Percentiles rank a stretch among this genome's conserved stretches.
These are phyloP conservation scores for Hormaphis cornu DNA, from an alignment of 1,140 invertebrate genomes.

Conservation along the genomic window DNA sequence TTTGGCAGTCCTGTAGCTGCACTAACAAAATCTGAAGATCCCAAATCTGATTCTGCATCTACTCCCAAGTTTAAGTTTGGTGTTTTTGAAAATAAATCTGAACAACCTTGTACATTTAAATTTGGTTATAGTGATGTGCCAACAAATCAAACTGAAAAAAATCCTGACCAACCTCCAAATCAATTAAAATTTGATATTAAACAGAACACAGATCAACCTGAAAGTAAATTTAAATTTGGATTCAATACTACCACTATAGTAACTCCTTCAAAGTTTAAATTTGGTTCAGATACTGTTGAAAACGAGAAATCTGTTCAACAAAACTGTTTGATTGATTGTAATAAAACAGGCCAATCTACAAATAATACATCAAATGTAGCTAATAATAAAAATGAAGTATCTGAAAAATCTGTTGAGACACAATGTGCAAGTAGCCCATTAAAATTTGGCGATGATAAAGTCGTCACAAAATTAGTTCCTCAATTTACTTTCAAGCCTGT, in stretches of 20 bases:
- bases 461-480: neutral
- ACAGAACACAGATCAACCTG: neutral
- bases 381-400: constrained; percentile 2
- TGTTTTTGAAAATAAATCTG: neutral
- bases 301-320: neutral
- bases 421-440: neutral
- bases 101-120: neutral
- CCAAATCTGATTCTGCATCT: neutral
- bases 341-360: neutral
- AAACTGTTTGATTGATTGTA: neutral
- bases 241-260: neutral
- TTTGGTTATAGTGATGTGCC: neutral
- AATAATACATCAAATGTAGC: neutral
- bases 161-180: neutral
- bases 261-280: neutral
- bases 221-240: neutral
- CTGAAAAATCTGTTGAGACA: neutral
- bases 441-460: neutral
- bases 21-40: neutral
- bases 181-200: neutral
- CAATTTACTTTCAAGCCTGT: neutral
- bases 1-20: neutral
- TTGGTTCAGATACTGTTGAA: neutral
- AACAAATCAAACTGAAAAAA: neutral
- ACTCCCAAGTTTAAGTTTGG: neutral